Conservation (phyloP, 2,888 invertebrate genomes). For the Apotomis betuletana region DNA sequence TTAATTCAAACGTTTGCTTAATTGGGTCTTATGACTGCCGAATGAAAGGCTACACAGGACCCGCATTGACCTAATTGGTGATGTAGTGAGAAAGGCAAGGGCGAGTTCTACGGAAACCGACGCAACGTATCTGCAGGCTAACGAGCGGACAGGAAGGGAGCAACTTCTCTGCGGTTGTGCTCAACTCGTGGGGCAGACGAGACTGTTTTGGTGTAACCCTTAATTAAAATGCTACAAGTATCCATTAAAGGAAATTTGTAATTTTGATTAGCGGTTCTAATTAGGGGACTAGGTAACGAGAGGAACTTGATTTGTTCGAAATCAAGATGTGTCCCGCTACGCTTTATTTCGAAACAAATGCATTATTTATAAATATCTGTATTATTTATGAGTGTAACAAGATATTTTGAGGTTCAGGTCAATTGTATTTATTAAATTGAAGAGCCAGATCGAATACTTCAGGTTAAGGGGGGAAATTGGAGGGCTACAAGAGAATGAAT, state of each 20-base stretch:
- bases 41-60: not conserved
- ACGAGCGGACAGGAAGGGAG: slow-evolving; percentile 22
- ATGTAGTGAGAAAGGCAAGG: slow-evolving; percentile 16
- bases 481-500: slow-evolving; percentile 14
- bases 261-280: slow-evolving; percentile 9
- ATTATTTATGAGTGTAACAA: slow-evolving; percentile 44
- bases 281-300: slow-evolving; percentile 1
- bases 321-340: slow-evolving; percentile 2
- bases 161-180: slow-evolving; percentile 10
- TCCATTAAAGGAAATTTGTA: slow-evolving; percentile 16
- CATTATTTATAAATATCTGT: slow-evolving; percentile 58
- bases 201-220: slow-evolving; percentile 8
- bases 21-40: not conserved
- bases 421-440: slow-evolving; percentile 45
- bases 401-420: slow-evolving; percentile 47
- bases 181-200: not conserved
- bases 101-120: slow-evolving; percentile 26
- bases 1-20: not conserved
- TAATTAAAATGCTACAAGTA: slow-evolving; percentile 25
- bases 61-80: slow-evolving; percentile 20
- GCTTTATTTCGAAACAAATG: slow-evolving; percentile 57
- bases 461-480: slow-evolving; percentile 3
- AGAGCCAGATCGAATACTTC: slow-evolving; percentile 23
- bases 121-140: slow-evolving; percentile 35
- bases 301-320: slow-evolving; percentile 6